phyloP scores from a whole-genome alignment of 2,797 vertebrate species.

The Danio tinwini region DNA sequence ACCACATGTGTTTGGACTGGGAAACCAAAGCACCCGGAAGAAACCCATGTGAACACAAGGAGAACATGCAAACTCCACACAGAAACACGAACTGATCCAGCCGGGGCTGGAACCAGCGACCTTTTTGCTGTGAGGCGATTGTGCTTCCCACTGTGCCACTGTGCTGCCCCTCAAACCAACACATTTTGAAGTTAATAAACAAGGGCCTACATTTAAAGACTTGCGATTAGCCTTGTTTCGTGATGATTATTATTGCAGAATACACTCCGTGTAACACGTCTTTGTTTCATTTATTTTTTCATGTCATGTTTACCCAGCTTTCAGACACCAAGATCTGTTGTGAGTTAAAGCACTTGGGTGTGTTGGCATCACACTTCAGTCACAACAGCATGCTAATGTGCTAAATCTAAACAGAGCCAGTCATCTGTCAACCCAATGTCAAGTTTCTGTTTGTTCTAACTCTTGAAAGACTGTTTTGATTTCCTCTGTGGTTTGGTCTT shows the following conservation, averaged over 20 bases:
- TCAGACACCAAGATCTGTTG: slow-evolving; percentile 14
- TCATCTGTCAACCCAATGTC: neutral
- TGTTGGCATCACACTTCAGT: slow-evolving; percentile 33
- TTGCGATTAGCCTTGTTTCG: neutral
- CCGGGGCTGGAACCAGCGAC: too few relatives aligned
- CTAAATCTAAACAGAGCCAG: slow-evolving; percentile 29
- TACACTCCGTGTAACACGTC: slow-evolving; percentile 2
- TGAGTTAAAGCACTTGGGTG: slow-evolving; percentile 23
- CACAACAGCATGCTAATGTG: slow-evolving; percentile 36
- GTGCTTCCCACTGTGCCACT: too few relatives aligned
- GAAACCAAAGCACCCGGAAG: too few relatives aligned
- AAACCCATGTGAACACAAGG: too few relatives aligned
- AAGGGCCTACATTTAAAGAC: neutral
- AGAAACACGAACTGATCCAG: too few relatives aligned
- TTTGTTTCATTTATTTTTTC: neutral
- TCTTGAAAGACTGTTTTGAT: slow-evolving; percentile 18
- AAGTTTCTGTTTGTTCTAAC: slow-evolving; percentile 26
- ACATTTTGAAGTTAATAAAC: neutral
- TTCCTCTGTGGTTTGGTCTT: slow-evolving; percentile 27
- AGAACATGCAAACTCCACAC: too few relatives aligned
- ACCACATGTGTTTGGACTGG: too few relatives aligned
- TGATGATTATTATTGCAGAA: slow-evolving; percentile 5
- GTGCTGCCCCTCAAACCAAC: neutral
- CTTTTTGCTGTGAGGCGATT: too few relatives aligned
- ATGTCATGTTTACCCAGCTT: neutral